Percentiles rank a stretch among this genome's conserved stretches.
These are phyloP conservation scores for Rhopalosiphum nymphaeae DNA, from an alignment of 2,888 invertebrate species.

Conservation along the genomic window DNA sequence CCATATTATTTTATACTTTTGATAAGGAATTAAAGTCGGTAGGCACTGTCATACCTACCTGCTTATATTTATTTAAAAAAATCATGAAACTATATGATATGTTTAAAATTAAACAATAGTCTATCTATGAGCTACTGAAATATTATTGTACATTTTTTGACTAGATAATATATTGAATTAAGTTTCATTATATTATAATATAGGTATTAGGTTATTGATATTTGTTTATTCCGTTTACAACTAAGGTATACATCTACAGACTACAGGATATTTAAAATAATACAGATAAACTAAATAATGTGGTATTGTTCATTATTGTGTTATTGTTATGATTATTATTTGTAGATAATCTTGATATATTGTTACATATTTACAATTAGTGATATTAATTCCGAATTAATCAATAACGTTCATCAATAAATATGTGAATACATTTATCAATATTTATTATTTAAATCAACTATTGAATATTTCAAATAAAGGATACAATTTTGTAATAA, in stretches of 20 bases:
- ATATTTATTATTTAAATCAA: not conserved
- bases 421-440: not conserved
- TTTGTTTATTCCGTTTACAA: no score
- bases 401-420: not conserved
- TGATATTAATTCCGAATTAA: not conserved
- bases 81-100: not conserved
- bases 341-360: no score
- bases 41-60: not conserved
- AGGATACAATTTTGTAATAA: not conserved
- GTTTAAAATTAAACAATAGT: not conserved
- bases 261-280: no score
- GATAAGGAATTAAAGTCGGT: slow-evolving; percentile 6
- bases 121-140: not conserved
- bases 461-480: not conserved
- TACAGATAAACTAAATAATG: no score
- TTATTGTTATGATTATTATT: no score
- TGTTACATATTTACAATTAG: no score
- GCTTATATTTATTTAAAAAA: not conserved
- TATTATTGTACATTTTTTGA: not conserved
- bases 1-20: not conserved
- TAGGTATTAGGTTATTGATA: no score
- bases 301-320: no score
- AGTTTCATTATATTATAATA: no score
- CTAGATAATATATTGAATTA: not conserved
- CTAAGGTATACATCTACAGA: no score